Evolutionary conservation across 2,797 vertebrate species (phyloP).

Genomic region (Acanthis flammea): DNA sequence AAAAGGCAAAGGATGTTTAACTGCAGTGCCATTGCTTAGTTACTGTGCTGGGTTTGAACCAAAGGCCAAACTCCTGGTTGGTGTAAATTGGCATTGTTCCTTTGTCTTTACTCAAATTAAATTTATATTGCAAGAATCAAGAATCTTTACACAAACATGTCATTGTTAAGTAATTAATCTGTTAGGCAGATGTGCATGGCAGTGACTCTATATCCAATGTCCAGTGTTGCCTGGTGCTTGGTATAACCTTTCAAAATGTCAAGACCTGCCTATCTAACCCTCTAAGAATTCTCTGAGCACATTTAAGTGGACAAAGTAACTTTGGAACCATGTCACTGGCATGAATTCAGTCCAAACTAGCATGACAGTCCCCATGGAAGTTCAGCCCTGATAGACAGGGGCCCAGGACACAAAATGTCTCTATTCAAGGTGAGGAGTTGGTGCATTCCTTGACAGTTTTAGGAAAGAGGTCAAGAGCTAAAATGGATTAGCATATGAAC

Average conservation of each 20-base stretch:
- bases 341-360: neutral
- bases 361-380: neutral
- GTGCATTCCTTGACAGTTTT: neutral
- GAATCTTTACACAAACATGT: neutral
- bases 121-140: neutral
- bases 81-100: neutral
- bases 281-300: neutral
- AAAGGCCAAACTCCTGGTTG: neutral
- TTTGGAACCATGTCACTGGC: neutral
- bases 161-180: neutral
- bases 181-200: neutral
- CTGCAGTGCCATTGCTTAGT: neutral
- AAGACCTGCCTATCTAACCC: neutral
- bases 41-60: neutral
- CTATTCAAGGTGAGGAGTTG: neutral
- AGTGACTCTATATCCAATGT: neutral
- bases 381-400: neutral
- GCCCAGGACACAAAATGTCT: neutral
- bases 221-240: neutral
- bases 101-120: neutral
- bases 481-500: neutral
- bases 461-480: neutral
- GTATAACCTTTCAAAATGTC: constrained; percentile 33
- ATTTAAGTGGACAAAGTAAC: neutral
- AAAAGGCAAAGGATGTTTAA: neutral